Evolutionary conservation across 1,140 invertebrate genomes (phyloP), one percentile per base, ranked within the genome.

Genomic region (Zaprionus africanus): DNA sequence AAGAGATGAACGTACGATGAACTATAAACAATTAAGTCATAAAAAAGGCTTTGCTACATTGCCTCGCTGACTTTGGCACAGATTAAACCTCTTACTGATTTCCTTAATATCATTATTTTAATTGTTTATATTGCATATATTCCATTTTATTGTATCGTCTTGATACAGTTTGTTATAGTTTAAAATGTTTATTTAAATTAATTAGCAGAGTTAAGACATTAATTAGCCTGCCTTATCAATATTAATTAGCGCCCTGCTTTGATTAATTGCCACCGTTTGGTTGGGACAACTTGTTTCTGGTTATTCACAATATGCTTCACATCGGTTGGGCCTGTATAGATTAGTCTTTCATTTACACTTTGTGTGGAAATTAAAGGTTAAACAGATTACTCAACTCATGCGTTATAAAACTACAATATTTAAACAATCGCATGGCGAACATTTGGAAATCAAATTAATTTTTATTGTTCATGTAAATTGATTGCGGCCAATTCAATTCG

Each of bases 401-500:
- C 19, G 22, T 73, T 73, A 73, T 54, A 43, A 61, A 43, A 24
- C 19, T 38, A 22, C 22, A 1, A 22, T 22, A 43, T 61, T 59
- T 34, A 26, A 59, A n/a, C 34, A 49, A 49, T 22, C 46, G 46
- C 46, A 22, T n/a, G 46, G 46, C 15, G n/a, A 3, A 24, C 19
- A 22, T 53, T 4, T 54, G 49, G 13, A 51, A 72, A 72, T 51
- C 19, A 22, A n/a, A 22, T 63, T 46, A 57, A 62, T 62, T 38
- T 68, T 34, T 38, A 56, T 24, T 43, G 26, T 66, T 36, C 46
- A 70, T 53, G 51, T 41, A 70, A 75, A 70, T 70, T 15, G 46
- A 41, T 46, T 57, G 24, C 24, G 54, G 36, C 15, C 63, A 54
- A 43, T 65, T 41, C 63, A 49, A 57, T 62, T 46, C 28, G 24